Evolutionary conservation across 2,888 invertebrate species (phyloP).

Genomic region (Epinotia brunnichana): DNA sequence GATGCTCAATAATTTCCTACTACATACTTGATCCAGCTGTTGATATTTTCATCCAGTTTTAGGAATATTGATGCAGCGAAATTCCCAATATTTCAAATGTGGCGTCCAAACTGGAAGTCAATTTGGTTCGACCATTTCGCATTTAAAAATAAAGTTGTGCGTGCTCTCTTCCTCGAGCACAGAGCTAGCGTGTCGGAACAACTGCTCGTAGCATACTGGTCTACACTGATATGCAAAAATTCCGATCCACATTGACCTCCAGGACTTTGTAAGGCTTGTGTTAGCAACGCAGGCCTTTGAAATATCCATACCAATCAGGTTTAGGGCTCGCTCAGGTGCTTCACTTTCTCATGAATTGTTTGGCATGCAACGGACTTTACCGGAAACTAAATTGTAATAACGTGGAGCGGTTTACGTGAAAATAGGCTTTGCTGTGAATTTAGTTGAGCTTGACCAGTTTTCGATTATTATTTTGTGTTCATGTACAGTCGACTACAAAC

Average conservation of each 20-base stretch:
- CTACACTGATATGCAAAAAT: not conserved
- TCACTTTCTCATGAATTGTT: not conserved
- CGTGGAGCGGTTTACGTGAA: not conserved
- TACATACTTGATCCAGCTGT: not conserved
- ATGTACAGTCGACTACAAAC: too few species aligned
- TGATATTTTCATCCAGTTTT: not conserved
- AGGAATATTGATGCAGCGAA: not conserved
- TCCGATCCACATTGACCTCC: not conserved
- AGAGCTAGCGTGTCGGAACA: not conserved
- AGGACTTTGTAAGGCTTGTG: conserved; percentile 3
- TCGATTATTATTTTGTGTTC: not conserved
- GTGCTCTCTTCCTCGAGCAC: not conserved
- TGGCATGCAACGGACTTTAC: not conserved
- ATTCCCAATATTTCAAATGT: not conserved
- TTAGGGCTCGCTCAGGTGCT: not conserved
- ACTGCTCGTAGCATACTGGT: too few species aligned
- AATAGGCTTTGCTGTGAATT: not conserved
- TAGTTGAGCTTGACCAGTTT: not conserved
- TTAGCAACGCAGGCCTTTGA: not conserved
- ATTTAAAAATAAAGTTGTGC: too few species aligned
- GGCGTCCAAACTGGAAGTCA: not conserved
- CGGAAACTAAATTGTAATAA: not conserved
- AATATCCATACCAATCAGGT: conserved; percentile 3
- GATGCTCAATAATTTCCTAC: not conserved
- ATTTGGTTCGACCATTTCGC: not conserved